Evolutionary conservation across 30 jellyfish, hydroid and myxozoan species (phyloP).

Genomic region (Sanderia malayensis): DNA sequence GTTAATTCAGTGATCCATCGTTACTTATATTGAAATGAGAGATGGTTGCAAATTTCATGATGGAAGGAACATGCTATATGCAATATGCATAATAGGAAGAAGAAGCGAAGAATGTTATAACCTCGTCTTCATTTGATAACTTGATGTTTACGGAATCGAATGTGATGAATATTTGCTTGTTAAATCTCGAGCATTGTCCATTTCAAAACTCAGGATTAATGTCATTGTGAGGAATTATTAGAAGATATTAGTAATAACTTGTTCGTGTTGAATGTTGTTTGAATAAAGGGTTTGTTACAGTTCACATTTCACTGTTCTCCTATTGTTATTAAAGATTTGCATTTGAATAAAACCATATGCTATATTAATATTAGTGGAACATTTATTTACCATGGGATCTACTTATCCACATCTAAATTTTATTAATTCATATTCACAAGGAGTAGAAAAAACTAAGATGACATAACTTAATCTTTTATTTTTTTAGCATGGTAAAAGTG

Average conservation of each 20-base stretch:
- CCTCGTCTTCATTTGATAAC: no score
- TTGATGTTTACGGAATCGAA: no score
- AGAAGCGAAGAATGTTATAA: no score
- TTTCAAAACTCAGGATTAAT: neutral
- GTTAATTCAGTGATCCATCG: no score
- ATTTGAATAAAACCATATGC: neutral
- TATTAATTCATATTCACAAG: conserved; percentile 2
- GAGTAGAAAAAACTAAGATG: neutral
- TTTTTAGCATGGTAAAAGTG: conserved; percentile 17
- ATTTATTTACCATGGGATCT: neutral
- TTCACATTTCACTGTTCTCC: neutral
- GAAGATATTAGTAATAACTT: neutral
- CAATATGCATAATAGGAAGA: no score
- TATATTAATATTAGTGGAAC: neutral
- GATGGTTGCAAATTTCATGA: no score
- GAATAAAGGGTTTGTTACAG: neutral
- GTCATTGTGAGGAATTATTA: neutral
- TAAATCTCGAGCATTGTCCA: neutral
- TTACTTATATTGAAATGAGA: no score
- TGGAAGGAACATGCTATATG: no score
- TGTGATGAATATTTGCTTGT: neutral
- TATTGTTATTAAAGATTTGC: neutral
- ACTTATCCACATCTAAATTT: neutral
- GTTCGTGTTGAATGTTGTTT: neutral
- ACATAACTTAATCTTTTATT: neutral